A percentile compares a stretch with the other conserved stretches of the same genome.
Evolutionary conservation across 1,140 invertebrate genomes (phyloP).

Genomic region (Scaptomyza graminum): DNA sequence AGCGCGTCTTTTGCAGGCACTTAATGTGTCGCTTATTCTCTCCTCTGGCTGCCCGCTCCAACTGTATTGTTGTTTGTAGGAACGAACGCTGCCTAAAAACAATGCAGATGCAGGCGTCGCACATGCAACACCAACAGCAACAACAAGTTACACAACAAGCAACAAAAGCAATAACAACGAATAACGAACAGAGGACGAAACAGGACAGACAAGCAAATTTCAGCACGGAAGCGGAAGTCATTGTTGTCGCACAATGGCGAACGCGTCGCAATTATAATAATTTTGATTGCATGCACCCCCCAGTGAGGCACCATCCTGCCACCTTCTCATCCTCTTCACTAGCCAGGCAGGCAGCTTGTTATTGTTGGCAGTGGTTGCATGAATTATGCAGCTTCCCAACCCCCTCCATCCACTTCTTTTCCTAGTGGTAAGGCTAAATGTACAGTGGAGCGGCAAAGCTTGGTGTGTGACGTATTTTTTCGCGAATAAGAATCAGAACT

Average conservation of each 20-base stretch:
- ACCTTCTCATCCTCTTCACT: neutral
- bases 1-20: constrained; percentile 77
- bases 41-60: neutral
- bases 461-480: neutral
- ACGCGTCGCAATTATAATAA: constrained; percentile 83
- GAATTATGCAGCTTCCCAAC: constrained; percentile 60
- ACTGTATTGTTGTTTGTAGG: constrained; percentile 27
- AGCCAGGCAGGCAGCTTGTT: constrained; percentile 45
- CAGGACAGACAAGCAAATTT: constrained; percentile 64
- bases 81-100: constrained; percentile 51
- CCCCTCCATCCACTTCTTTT: neutral
- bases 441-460: neutral
- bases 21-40: constrained; percentile 60
- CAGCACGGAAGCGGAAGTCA: constrained; percentile 82
- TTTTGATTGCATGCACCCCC: constrained; percentile 72
- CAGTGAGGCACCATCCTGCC: neutral
- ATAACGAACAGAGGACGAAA: constrained; percentile 32
- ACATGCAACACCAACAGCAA: constrained; percentile 31
- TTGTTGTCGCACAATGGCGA: constrained; percentile 83
- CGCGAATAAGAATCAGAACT: constrained; percentile 1
- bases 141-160: constrained; percentile 1
- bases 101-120: constrained; percentile 54
- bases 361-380: constrained; percentile 60
- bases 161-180: constrained; percentile 2
- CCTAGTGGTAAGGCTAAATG: neutral